Conservation (phyloP, 1,140 invertebrate species). For the Mercenaria mercenaria region DNA sequence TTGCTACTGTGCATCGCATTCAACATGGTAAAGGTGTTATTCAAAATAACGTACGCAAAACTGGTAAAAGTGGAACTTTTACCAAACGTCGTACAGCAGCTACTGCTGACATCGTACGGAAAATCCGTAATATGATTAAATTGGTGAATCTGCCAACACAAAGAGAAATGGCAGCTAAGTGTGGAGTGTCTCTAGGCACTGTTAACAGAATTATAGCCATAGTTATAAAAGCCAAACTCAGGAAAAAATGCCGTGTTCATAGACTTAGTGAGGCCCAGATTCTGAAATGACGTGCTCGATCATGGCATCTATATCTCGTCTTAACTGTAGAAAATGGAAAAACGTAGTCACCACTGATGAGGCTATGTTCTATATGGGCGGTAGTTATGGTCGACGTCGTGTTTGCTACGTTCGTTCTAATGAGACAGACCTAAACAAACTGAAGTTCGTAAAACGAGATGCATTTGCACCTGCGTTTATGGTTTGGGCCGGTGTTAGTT, state of each 20-base stretch:
- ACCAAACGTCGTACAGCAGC: background rate
- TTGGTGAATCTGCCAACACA: too few relatives aligned
- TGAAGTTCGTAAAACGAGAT: too few relatives aligned
- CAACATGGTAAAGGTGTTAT: constrained; percentile 31
- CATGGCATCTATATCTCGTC: constrained; percentile 29
- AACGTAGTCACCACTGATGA: constrained; percentile 8
- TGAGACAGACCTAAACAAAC: background rate
- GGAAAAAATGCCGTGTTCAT: constrained; percentile 43
- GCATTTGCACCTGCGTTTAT: constrained; percentile 48
- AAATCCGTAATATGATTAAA: too few relatives aligned
- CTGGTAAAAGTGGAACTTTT: constrained; percentile 23
- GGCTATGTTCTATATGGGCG: constrained; percentile 29
- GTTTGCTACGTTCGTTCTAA: background rate
- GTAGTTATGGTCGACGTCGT: constrained; percentile 12
- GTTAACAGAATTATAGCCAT: background rate
- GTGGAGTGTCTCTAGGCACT: too few relatives aligned
- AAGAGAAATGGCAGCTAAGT: too few relatives aligned
- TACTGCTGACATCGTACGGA: background rate
- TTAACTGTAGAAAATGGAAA: constrained; percentile 46
- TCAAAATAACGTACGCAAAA: constrained; percentile 5
- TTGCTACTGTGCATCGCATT: constrained; percentile 31
- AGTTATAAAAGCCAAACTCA: constrained; percentile 38
- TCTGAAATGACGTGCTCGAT: constrained; percentile 28
- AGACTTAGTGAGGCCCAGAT: constrained; percentile 27
- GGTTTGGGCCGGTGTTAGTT: constrained; percentile 15